A percentile compares a stretch with the other conserved stretches of the same genome.
Evolutionary conservation across 2,113 vertebrate genomes (phyloP).

Genomic region (Vulpes lagopus): DNA sequence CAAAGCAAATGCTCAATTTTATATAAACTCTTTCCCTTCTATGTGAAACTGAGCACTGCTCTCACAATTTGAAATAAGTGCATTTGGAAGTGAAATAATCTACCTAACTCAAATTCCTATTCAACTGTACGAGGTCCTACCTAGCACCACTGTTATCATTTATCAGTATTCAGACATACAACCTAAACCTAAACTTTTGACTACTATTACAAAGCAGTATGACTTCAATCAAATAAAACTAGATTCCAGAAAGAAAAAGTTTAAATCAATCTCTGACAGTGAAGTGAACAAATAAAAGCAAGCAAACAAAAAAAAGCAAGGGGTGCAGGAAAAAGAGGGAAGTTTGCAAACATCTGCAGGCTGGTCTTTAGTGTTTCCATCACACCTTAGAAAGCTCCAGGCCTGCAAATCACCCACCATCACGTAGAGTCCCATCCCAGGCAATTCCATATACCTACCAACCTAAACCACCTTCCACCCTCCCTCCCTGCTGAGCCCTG

Average conservation of each 20-base stretch:
- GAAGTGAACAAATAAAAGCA: background rate
- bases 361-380: background rate
- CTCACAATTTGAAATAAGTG: background rate
- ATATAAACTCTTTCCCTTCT: background rate
- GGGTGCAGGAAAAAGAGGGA: background rate
- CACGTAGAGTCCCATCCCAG: background rate
- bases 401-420: no score
- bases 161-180: no score
- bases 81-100: background rate
- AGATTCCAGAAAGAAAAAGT: background rate
- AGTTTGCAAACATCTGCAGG: background rate
- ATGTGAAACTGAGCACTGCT: background rate
- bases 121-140: background rate
- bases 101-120: background rate
- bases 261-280: background rate
- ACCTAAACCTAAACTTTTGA: no score
- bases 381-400: background rate
- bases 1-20: background rate
- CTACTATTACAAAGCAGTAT: background rate
- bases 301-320: background rate
- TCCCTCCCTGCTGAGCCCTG: background rate
- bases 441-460: accelerated
- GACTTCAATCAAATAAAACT: background rate
- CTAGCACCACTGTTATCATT: background rate
- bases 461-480: no score